Conservation (phyloP, 2,113 vertebrate species). For the Zootoca vivipara region DNA sequence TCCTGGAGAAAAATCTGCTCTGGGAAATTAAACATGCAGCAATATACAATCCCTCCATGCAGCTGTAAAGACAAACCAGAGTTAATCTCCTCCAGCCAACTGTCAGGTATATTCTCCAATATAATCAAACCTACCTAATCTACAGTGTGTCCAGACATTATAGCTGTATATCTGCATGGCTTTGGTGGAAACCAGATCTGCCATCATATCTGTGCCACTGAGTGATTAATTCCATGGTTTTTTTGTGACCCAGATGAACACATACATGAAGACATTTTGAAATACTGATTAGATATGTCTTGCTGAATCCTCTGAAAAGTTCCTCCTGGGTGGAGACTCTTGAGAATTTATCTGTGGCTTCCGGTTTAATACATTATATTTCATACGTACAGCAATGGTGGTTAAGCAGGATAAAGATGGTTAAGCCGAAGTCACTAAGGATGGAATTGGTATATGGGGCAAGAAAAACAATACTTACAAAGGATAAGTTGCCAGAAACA, state of each 20-base stretch:
- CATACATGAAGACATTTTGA: slow-evolving; percentile 13
- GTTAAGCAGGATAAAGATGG: not conserved
- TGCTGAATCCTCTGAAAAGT: slow-evolving; percentile 45
- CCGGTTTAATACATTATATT: slow-evolving; percentile 23
- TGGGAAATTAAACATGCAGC: not conserved
- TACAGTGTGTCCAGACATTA: not conserved
- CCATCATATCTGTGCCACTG: not conserved
- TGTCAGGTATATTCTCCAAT: not conserved
- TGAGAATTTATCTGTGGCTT: slow-evolving; percentile 52
- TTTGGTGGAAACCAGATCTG: not conserved
- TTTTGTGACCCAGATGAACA: fast-evolving
- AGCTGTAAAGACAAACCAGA: not conserved
- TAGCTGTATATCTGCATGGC: fast-evolving
- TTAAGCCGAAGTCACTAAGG: not conserved
- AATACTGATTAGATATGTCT: not conserved
- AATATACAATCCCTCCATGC: fast-evolving
- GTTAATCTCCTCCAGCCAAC: not conserved
- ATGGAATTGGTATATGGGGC: fast-evolving
- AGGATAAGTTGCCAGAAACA: not conserved
- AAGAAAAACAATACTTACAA: not conserved
- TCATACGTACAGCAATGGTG: not conserved
- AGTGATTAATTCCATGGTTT: not conserved
- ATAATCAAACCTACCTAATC: slow-evolving; percentile 1
- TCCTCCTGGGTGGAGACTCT: slow-evolving; percentile 42
- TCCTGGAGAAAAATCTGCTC: not conserved